Evolutionary conservation across 2,888 invertebrate genomes (phyloP), one percentile per base, ranked within the genome.

Genomic region (Lasioglossum calceatum): DNA sequence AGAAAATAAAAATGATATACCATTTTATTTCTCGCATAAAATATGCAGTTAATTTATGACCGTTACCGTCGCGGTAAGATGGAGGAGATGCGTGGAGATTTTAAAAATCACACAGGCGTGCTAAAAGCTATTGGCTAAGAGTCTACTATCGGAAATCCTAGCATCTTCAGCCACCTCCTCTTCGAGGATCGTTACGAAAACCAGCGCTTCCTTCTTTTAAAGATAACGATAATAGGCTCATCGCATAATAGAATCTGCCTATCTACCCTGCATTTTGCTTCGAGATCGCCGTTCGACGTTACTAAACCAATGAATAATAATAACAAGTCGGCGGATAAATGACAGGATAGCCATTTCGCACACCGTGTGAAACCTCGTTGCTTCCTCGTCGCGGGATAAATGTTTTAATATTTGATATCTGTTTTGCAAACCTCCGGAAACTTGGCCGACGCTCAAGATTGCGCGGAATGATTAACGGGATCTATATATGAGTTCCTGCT

Each of bases 201-300:
- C 74, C 58, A 23, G 14, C 23, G 42, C 70, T 73, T 76, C 80
- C 77, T 70, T 76, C 79, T 77, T 50, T 58, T 14, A 32, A 42
- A 72, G 88, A 88, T 88, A 88, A 88, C 70, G 85, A 88, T 88
- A 88, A 82, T 77, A 81, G 58, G 42, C 71, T 47, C 80, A 80
- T 87, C 87, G 78, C 36, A 76, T 86, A 82, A 86, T 64, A 58
- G 54, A 76, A 82, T 85, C 78, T 32, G 14, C 27, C 8, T 32
- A 64, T 64, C 61, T 75, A 42, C 79, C 23, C 67, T 70, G 54
- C 54, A 58, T 36, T 61, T 44, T 50, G 61, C 72, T 36, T 76
- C 54, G 27, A 36, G 79, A 67, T 67, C 64, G n/a, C 42, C 58
- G 64, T 76, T 75, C 39, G 19, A 58, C 36, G 70, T n/a, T 58